Evolutionary conservation across 2,113 vertebrate species (phyloP), one percentile per base, ranked within the genome.

Genomic region (Corydoras sp.): DNA sequence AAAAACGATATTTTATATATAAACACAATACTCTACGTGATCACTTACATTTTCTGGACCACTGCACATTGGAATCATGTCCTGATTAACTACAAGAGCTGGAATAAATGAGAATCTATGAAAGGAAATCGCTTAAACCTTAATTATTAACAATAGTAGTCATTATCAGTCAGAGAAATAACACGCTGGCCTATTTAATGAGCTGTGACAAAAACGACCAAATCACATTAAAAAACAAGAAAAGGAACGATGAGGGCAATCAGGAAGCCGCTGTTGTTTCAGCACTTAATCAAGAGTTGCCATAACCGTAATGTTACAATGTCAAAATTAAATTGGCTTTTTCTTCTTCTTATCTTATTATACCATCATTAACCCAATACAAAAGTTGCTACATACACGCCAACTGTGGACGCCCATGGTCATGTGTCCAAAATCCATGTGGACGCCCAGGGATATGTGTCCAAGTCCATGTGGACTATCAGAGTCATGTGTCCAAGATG

Each of bases 231-330:
- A 73, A 81, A 75, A 75, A 59, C 73, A 35, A 62, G 60, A 73
- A 69, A 67, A 74, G 74, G 67, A 80, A 75, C 62, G 55, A 81
- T 76, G 79, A 76, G 63, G 56, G 79, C 65, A 78, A 79, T 65
- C 73, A 79, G 79, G 77, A 82, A 81, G 82, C 72, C 81, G 83
- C 84, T 83, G 80, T 29, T 76, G 79, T 77, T 72, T 72, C 75
- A 62, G 79, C 78, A 70, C 76, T 81, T 79, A 76, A 82, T 81
- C 72, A 77, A 10, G 43, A 71, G 71, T 8, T 81, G 56, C 58
- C 61, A 76, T 72, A 72, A 62, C 35, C 35, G 18, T 24, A 73
- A 75, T 55, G 69, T 71, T 73, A 75, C 68, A 78, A 62, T 70
- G 76, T 73, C 75, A 80, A 62, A 74, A 83, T 83, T 80, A 83